Percentiles rank a stretch among this genome's conserved stretches.
phyloP scores from a whole-genome alignment of 2,888 invertebrate species.

The Brenthis ino region DNA sequence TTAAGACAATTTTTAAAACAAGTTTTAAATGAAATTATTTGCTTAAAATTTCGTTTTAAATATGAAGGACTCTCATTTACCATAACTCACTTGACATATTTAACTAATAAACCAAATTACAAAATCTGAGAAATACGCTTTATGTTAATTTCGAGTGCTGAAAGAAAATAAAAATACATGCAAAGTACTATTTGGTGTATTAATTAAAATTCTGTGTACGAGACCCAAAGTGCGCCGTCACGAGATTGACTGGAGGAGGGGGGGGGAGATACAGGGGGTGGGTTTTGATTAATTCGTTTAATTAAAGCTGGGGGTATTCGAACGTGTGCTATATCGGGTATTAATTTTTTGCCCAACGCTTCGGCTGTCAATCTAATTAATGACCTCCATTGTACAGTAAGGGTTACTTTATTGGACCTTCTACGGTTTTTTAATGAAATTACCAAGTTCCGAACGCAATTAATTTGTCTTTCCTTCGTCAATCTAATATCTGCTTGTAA shows the following conservation, averaged over 20 bases:
- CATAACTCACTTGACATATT: constrained; percentile 8
- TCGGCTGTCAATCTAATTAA: constrained; percentile 45
- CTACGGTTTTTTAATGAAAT: constrained; percentile 32
- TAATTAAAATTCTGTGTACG: constrained; percentile 46
- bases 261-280: constrained; percentile 33
- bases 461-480: constrained; percentile 25
- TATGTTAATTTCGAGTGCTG: not conserved
- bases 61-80: not conserved
- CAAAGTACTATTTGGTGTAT: constrained; percentile 35
- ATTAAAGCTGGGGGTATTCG: constrained; percentile 50
- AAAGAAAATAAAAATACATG: constrained; percentile 20
- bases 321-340: constrained; percentile 46
- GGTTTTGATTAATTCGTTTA: constrained; percentile 56
- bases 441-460: constrained; percentile 27
- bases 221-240: constrained; percentile 45
- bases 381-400: constrained; percentile 35
- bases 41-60: too few relatives aligned
- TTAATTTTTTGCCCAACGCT: constrained; percentile 44
- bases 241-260: constrained; percentile 43
- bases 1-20: too few relatives aligned
- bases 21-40: too few relatives aligned
- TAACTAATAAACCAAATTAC: constrained; percentile 6
- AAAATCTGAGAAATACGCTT: not conserved
- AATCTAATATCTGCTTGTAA: constrained; percentile 12
- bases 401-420: constrained; percentile 35